Conservation (phyloP, 2,797 vertebrate genomes). For the Rachycentron canadum region DNA sequence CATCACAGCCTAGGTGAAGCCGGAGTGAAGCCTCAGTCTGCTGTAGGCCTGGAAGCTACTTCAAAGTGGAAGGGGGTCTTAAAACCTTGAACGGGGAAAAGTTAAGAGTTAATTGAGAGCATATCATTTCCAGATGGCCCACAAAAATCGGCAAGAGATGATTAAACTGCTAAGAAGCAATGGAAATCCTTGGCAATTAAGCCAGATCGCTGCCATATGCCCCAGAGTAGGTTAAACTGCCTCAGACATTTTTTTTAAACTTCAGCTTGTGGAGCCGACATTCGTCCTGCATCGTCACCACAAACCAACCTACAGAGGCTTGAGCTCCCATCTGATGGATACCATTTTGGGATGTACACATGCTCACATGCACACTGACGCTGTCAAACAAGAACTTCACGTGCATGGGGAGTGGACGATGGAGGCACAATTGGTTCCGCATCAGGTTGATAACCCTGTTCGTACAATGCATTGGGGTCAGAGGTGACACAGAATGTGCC, state of each 20-base stretch:
- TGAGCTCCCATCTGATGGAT: conserved; percentile 10
- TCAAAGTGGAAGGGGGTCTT: conserved; percentile 75
- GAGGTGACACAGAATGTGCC: too few species aligned
- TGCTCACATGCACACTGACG: not conserved
- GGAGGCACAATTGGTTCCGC: not conserved
- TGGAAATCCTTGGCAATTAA: conserved; percentile 84
- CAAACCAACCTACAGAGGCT: conserved; percentile 19
- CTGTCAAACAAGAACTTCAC: not conserved
- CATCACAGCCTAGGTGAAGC: conserved; percentile 47
- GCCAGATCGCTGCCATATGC: conserved; percentile 84
- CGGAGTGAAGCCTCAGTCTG: conserved; percentile 51
- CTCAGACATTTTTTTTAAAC: conserved; percentile 24
- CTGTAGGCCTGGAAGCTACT: conserved; percentile 75
- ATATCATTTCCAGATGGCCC: conserved; percentile 84
- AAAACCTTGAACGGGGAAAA: conserved; percentile 76
- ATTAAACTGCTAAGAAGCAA: conserved; percentile 81
- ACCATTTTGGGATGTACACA: conserved; percentile 15
- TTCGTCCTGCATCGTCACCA: conserved; percentile 34
- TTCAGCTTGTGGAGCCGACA: conserved; percentile 17
- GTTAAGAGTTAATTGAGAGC: conserved; percentile 82
- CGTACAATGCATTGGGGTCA: not conserved
- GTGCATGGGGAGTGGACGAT: not conserved
- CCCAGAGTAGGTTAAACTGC: conserved; percentile 59
- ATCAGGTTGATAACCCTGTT: not conserved
- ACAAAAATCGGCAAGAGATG: conserved; percentile 74